Evolutionary conservation across 2,797 vertebrate genomes (phyloP).

Genomic region (Artibeus jamaicensis): DNA sequence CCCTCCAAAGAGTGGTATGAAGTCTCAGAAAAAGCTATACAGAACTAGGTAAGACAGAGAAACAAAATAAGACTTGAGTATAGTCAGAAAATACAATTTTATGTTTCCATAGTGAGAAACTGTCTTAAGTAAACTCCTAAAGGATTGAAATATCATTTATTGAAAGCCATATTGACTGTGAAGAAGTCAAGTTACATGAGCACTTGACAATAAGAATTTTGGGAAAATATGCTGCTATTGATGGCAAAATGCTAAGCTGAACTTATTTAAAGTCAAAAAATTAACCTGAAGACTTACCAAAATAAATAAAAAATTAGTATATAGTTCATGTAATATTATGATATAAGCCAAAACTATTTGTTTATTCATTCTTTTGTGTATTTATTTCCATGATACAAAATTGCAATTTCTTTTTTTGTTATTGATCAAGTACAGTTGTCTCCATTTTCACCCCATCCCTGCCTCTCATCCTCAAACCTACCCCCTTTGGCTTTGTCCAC

Average conservation of each 20-base stretch:
- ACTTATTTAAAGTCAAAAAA: neutral
- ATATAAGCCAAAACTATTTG: neutral
- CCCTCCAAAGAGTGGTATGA: neutral
- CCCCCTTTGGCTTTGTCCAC: no score
- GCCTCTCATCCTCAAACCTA: no score
- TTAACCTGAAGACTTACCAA: neutral
- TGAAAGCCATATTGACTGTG: neutral
- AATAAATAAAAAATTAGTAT: neutral
- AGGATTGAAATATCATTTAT: neutral
- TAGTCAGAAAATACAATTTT: neutral
- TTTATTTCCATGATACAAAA: neutral
- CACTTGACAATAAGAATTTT: neutral
- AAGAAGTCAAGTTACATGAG: neutral
- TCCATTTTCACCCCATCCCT: no score
- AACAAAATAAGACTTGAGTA: neutral
- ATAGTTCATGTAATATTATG: neutral
- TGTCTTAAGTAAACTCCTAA: neutral
- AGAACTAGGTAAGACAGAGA: neutral
- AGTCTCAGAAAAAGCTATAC: neutral
- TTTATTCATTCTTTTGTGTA: neutral
- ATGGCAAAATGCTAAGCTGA: neutral
- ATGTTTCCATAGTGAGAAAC: neutral
- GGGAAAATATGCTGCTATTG: neutral
- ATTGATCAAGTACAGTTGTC: no score
- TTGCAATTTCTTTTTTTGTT: neutral